Base-by-base conservation (phyloP, 1,140 invertebrate species). In the Choristoneura fumiferana region DNA sequence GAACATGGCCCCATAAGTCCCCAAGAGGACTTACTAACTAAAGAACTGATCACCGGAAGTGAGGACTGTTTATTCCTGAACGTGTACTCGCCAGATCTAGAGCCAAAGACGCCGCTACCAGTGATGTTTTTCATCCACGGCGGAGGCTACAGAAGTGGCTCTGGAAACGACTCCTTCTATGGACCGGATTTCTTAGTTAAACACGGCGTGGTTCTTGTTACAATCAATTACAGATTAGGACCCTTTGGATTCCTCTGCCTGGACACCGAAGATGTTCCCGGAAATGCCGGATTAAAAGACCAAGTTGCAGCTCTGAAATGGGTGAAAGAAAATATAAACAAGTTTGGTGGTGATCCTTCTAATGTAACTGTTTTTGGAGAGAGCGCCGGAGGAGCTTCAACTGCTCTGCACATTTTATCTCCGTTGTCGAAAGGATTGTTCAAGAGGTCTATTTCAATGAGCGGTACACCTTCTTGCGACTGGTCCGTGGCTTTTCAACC, bases 111-210 rank as follows among this genome's bases (percentile, higher is more conserved):
- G 8, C 91, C 78, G 45, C 60, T 81, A 57, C 88, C 93, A 0
- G 92, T 94, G 0, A 92, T 95, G 90, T 89, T 95, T 0, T 94
- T 87, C 71, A 88, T 94, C 13, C 92, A 94, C 62, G 92, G 92
- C 8, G 94, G 94, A 54, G 91, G 78, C 0, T 94, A 91, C 69
- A 83, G 89, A 9, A 76, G 78, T 53, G 92, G 92, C 10, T 90
- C 89, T 8, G 89, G 89, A n/a, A 87, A 90, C 60, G 73, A 76
- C 0, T 75, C 81, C 10, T 60, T 85, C 0, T 92, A 92, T 63
- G 91, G 91, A 0, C 92, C 92, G 0, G 92, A 93, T 62, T 92
- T 92, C 56, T 76, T 95, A 8, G 69, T 92, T 0, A 81, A 91
- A 14, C 86, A 93, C 35, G 87, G 91, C 33, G 85, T 95, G 1